Conservation (phyloP, 2,888 invertebrate species). For the Brachycybe producta region DNA sequence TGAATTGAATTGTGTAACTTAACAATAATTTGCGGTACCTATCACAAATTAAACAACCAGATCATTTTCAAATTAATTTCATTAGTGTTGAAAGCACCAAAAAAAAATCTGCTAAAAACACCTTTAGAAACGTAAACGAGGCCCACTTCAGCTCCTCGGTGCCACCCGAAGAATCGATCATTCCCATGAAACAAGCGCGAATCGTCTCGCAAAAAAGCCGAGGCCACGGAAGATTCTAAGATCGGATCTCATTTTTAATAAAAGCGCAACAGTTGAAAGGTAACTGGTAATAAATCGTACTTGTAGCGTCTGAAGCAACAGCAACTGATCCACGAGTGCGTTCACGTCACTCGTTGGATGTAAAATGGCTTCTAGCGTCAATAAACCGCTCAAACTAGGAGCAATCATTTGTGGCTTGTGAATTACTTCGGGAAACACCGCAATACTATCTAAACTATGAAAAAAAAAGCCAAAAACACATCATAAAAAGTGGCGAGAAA, state of each 20-base stretch:
- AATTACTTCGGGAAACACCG: conserved; percentile 1
- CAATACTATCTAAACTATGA: conserved; percentile 16
- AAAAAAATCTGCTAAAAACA: conserved; percentile 37
- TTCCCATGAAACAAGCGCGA: conserved; percentile 73
- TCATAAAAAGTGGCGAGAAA: background rate
- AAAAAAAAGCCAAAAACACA: background rate
- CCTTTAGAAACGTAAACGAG: conserved; percentile 82
- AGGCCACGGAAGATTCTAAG: conserved; percentile 53
- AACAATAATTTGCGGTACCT: conserved; percentile 24
- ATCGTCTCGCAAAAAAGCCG: conserved; percentile 79
- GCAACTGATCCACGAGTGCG: conserved; percentile 63
- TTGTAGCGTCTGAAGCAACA: conserved; percentile 72
- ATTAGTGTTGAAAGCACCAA: background rate
- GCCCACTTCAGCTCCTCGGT: conserved; percentile 84
- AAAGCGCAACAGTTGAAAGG: background rate
- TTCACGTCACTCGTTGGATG: conserved; percentile 74
- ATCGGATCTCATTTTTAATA: conserved; percentile 3
- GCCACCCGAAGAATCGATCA: conserved; percentile 71
- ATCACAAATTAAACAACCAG: background rate
- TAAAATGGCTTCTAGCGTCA: conserved; percentile 69
- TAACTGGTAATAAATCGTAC: conserved; percentile 30
- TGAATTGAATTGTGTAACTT: conserved; percentile 21
- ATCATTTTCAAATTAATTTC: background rate
- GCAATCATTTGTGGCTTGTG: conserved; percentile 27
- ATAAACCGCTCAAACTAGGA: conserved; percentile 37